Evolutionary conservation across 2,113 vertebrate species (phyloP).

Genomic region (Takifugu flavidus): DNA sequence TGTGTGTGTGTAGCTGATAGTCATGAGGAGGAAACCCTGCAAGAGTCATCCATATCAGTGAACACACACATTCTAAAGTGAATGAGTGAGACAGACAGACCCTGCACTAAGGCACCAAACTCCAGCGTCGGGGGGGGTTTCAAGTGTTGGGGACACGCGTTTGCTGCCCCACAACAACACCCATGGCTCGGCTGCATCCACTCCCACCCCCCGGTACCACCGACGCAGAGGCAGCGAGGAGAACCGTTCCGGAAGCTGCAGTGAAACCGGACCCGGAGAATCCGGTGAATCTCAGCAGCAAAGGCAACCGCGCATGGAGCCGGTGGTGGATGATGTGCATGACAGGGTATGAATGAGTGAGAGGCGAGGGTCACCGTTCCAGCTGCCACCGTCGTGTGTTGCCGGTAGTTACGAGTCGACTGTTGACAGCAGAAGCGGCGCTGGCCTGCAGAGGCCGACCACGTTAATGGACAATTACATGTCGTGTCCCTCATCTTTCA

Average conservation of each 20-base stretch:
- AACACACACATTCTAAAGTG: constrained; percentile 49
- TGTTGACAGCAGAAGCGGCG: constrained; percentile 54
- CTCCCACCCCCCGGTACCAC: background rate
- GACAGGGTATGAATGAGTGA: constrained; percentile 42
- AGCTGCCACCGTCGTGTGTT: constrained; percentile 50
- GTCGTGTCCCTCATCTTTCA: background rate
- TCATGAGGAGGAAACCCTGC: constrained; percentile 29
- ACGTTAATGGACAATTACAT: constrained; percentile 11
- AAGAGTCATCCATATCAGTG: constrained; percentile 54
- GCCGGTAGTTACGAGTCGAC: constrained; percentile 45
- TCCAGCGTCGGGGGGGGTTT: background rate
- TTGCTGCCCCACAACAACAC: no score
- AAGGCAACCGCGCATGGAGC: constrained; percentile 12
- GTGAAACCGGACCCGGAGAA: background rate
- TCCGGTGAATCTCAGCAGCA: constrained; percentile 29
- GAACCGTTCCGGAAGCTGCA: constrained; percentile 28
- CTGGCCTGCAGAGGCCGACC: constrained; percentile 39
- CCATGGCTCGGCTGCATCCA: constrained; percentile 12
- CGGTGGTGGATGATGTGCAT: constrained; percentile 24
- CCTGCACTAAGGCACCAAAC: constrained; percentile 1
- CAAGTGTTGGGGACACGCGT: background rate
- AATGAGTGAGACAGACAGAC: constrained; percentile 5
- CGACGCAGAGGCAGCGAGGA: background rate
- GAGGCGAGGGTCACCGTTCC: constrained; percentile 50
- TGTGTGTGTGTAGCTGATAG: constrained; percentile 1